A percentile compares a stretch with the other conserved stretches of the same genome.
phyloP scores from a whole-genome alignment of 2,797 vertebrate genomes.

The Spinus pinus region DNA sequence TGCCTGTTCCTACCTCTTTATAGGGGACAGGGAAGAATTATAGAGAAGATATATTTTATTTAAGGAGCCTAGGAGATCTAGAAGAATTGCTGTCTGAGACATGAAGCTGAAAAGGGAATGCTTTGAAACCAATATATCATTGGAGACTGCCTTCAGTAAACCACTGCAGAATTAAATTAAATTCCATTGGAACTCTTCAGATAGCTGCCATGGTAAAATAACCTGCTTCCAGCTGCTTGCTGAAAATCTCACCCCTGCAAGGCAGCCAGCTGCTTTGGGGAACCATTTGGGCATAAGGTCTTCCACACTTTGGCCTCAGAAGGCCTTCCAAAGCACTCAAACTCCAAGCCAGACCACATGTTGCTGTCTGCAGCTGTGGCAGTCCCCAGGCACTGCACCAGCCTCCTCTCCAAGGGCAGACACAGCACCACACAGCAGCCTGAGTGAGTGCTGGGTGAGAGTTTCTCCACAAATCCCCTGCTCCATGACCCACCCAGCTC shows the following conservation, averaged over 20 bases:
- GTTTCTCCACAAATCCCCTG: not conserved
- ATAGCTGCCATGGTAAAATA: not conserved
- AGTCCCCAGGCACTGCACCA: not conserved
- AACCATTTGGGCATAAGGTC: not conserved
- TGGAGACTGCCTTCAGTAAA: not conserved
- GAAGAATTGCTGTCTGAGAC: not conserved
- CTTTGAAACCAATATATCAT: not conserved
- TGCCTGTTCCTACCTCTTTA: not conserved
- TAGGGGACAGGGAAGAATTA: not conserved
- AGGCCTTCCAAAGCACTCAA: not conserved
- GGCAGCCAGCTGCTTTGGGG: not conserved
- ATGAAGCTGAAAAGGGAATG: not conserved
- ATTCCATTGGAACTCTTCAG: not conserved
- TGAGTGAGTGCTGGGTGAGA: not conserved
- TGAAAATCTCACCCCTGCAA: not conserved
- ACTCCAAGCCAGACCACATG: not conserved
- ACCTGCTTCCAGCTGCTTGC: not conserved
- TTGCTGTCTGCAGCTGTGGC: not conserved
- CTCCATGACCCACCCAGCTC: not conserved
- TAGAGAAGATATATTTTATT: slow-evolving; percentile 8
- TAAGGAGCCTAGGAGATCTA: not conserved
- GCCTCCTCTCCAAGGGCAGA: not conserved
- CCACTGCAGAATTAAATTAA: slow-evolving; percentile 6
- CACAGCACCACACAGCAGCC: not conserved
- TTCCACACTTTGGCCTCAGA: not conserved